Percentiles rank a stretch among this genome's conserved stretches.
Evolutionary conservation across 64 coral and sea anemone species (phyloP).

Genomic region (Catalaphyllia jardinei): DNA sequence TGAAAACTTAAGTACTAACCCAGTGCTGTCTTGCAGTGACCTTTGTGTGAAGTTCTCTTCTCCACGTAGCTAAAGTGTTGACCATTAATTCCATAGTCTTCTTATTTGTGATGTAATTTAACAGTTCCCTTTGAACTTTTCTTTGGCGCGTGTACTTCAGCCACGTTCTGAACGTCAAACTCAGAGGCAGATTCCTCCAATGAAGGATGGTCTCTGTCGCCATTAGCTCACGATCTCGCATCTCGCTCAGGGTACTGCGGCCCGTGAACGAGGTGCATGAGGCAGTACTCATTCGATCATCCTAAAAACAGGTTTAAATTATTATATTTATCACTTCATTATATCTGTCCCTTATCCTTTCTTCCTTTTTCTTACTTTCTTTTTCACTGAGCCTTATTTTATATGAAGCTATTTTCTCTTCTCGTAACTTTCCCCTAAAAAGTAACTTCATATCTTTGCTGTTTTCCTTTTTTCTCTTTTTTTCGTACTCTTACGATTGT

Average conservation of each 20-base stretch:
- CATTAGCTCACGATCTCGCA: slow-evolving; percentile 88
- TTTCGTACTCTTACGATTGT: no score
- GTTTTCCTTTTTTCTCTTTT: no score
- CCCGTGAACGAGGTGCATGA: slow-evolving; percentile 71
- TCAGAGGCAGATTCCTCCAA: slow-evolving; percentile 81
- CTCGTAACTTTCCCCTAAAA: no score
- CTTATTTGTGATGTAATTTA: slow-evolving; percentile 77
- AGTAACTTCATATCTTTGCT: no score
- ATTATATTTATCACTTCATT: no score
- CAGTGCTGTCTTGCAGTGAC: slow-evolving; percentile 82
- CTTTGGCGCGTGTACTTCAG: slow-evolving; percentile 84
- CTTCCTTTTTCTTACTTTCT: no score
- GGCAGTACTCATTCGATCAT: slow-evolving; percentile 72
- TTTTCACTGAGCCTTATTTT: no score
- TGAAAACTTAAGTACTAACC: slow-evolving; percentile 40
- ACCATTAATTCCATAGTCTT: slow-evolving; percentile 67
- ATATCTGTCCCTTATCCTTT: no score
- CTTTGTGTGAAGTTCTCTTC: slow-evolving; percentile 73
- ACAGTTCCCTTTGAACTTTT: slow-evolving; percentile 71
- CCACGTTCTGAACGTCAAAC: slow-evolving; percentile 91
- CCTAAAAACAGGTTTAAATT: slow-evolving; percentile 47
- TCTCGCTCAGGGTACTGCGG: slow-evolving; percentile 50
- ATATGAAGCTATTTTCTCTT: no score
- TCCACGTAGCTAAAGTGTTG: slow-evolving; percentile 66
- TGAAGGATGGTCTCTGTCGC: slow-evolving; percentile 92